phyloP scores from a whole-genome alignment of 2,888 invertebrate species.

The Teleiodes luculella region DNA sequence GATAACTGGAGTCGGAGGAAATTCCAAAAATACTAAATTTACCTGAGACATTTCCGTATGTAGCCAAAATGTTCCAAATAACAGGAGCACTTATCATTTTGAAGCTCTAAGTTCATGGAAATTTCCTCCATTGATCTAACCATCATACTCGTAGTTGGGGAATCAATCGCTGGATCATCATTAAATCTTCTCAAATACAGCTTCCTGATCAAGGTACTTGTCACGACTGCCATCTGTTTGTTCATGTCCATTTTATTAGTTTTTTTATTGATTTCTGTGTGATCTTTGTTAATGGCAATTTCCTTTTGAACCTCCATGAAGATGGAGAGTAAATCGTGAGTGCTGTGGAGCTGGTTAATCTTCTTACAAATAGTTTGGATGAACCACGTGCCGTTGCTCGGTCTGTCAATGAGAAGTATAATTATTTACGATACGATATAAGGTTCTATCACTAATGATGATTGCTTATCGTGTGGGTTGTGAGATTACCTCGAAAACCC shows the following conservation, averaged over 20 bases:
- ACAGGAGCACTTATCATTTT: neutral
- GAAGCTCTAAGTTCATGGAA: neutral
- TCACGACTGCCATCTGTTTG: constrained; percentile 16
- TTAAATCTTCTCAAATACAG: constrained; percentile 9
- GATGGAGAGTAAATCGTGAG: constrained; percentile 15
- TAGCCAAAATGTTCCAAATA: neutral
- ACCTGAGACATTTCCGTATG: constrained; percentile 2
- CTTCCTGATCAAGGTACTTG: constrained; percentile 14
- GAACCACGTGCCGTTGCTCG: constrained; percentile 20
- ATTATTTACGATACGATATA: neutral
- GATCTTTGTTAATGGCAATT: constrained; percentile 5
- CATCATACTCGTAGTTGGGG: no score
- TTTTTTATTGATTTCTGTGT: constrained; percentile 31
- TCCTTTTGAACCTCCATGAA: constrained; percentile 12
- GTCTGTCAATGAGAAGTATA: constrained; percentile 8
- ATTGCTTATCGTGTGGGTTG: no score
- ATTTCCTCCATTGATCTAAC: no score
- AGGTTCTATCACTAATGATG: no score
- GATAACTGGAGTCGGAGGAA: no score
- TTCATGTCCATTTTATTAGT: constrained; percentile 40
- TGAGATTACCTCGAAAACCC: no score
- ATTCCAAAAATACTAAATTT: neutral
- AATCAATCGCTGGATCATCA: neutral
- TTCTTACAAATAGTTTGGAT: constrained; percentile 21
- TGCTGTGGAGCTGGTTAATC: constrained; percentile 10